Evolutionary conservation across 2,888 invertebrate genomes (phyloP).

Genomic region (Corbicula japonica): DNA sequence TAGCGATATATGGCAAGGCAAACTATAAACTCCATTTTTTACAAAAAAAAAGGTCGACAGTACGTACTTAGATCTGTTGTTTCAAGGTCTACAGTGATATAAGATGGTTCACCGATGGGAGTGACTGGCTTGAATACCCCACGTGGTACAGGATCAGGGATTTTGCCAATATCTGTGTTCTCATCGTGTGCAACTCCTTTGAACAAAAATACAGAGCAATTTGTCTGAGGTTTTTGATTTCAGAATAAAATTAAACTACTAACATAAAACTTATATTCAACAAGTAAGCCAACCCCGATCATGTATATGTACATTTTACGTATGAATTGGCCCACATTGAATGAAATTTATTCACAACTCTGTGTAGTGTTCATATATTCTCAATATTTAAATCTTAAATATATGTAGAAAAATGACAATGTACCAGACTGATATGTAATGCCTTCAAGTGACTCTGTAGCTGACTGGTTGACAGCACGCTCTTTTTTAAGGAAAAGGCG

Average conservation of each 20-base stretch:
- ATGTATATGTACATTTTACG: not conserved
- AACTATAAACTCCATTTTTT: not conserved
- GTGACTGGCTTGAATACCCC: not conserved
- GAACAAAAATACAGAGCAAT: not conserved
- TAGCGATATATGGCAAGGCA: too few species aligned
- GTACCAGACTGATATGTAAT: not conserved
- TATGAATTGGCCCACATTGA: not conserved
- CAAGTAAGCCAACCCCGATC: too few species aligned
- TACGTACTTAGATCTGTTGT: not conserved
- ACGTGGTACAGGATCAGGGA: not conserved
- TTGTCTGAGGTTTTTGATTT: not conserved
- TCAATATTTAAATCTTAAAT: not conserved
- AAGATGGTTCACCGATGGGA: not conserved
- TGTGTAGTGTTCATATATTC: not conserved
- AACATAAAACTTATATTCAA: too few species aligned
- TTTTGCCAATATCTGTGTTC: not conserved
- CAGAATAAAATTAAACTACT: too few species aligned
- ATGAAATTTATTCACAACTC: not conserved
- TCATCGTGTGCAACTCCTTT: not conserved
- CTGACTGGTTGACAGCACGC: slow-evolving; percentile 2
- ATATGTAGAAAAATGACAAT: not conserved
- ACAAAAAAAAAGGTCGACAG: not conserved
- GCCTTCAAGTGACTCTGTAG: not conserved
- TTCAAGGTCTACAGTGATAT: not conserved
- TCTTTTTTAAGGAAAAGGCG: not conserved